phyloP scores from a whole-genome alignment of 2,888 invertebrate genomes.

The Rhagium mordax region DNA sequence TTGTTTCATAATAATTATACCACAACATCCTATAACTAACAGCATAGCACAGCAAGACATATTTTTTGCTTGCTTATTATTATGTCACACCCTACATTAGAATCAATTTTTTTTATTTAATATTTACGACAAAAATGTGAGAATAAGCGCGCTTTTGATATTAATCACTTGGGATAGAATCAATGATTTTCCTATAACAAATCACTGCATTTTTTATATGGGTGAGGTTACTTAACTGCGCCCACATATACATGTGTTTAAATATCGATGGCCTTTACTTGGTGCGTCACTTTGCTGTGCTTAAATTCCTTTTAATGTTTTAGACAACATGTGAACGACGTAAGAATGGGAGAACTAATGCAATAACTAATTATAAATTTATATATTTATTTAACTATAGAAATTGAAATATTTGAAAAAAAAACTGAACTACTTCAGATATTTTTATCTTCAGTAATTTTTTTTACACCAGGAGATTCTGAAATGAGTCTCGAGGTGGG shows the following conservation, averaged over 20 bases:
- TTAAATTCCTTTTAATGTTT: not conserved
- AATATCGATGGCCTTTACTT: not conserved
- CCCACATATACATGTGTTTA: not conserved
- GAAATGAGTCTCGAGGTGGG: no score
- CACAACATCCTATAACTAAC: no score
- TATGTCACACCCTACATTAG: not conserved
- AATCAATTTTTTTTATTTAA: not conserved
- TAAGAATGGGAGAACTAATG: no score
- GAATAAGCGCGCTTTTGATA: not conserved
- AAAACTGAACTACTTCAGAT: no score
- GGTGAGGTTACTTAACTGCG: not conserved
- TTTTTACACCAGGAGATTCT: no score
- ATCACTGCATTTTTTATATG: not conserved
- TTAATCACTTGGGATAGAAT: not conserved
- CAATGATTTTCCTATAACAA: not conserved
- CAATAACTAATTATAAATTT: no score
- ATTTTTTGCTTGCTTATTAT: no score
- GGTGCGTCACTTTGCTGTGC: not conserved
- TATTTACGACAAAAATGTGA: not conserved
- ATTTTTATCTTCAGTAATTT: no score
- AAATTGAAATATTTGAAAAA: no score
- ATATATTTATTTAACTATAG: no score
- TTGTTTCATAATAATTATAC: no score
- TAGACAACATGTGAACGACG: not conserved
- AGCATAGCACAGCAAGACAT: no score